Base-by-base conservation (phyloP, 1,140 invertebrate species). In the Mycetomoellerius zeteki region DNA sequence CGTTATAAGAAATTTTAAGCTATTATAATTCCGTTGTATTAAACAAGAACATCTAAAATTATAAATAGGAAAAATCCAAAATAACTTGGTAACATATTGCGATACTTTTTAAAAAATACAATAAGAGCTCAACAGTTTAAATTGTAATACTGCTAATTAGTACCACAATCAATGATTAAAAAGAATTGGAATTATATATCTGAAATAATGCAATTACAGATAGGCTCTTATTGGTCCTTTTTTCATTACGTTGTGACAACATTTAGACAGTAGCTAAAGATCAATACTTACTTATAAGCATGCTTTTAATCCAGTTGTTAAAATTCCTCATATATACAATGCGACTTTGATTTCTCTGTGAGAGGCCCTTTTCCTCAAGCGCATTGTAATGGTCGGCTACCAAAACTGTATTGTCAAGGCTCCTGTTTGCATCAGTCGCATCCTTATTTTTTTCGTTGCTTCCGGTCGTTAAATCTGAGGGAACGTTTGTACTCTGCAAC, bases 261-360 rank as follows among this genome's bases (percentile, higher is more conserved):
- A 54, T 24, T 84, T 3, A 30, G 43, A 12, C 37, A 21, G 21
- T 3, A 64, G 27, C 47, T 27, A 75, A 27, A 58, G 56, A 88
- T 54, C 3, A 54, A 62, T 85, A 64, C 37, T 87, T 94, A 97
- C 97, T 97, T 91, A 99, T 99, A 0, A 99, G 95, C 96, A 99
- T 98, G 94, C 98, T 98, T 96, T 99, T 99, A 10, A 99, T 97
- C 99, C 99, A 99, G 95, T 99, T 99, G 94, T 99, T 99, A 93
- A 99, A 99, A 95, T 99, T 99, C 88, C 99, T 96, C 95, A 99
- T 96, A 93, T 98, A 97, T 92, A 98, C 97, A 88, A 99, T 99
- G 30, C 98, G 96, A 58, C 99, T 99, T 92, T 98, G 97, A 86
- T 96, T 97, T 71, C 99, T 96, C 87, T 97, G 96, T 64, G 96